A percentile compares a stretch with the other conserved stretches of the same genome.
Conservation (phyloP, 1,140 invertebrate species). For the Zaprionus taronus region DNA sequence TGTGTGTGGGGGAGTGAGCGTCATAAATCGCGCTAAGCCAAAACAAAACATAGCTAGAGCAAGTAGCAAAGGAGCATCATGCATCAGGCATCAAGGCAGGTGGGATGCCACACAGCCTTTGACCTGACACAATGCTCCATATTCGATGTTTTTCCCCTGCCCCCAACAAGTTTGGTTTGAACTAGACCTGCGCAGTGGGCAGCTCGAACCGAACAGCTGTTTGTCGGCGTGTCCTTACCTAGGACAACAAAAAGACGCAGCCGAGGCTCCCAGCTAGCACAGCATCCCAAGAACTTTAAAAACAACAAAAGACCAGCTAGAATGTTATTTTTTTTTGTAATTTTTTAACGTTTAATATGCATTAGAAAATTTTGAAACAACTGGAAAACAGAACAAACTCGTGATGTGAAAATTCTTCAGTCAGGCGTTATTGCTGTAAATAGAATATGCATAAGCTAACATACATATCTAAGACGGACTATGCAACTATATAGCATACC, state of each 20-base stretch:
- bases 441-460: not conserved
- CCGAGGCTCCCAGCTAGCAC: constrained; percentile 1
- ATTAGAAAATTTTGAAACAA: not conserved
- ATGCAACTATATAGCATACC: not conserved
- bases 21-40: constrained; percentile 76
- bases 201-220: constrained; percentile 63
- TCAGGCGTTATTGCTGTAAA: not conserved
- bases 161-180: constrained; percentile 39
- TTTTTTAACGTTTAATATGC: not conserved
- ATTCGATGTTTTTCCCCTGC: constrained; percentile 68
- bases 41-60: constrained; percentile 63
- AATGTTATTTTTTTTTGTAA: not conserved
- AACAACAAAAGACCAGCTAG: not conserved
- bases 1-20: constrained; percentile 25
- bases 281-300: constrained; percentile 11
- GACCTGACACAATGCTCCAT: constrained; percentile 82
- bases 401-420: constrained; percentile 20
- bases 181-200: constrained; percentile 46
- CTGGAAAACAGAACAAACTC: constrained; percentile 27
- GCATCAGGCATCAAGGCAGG: constrained; percentile 57
- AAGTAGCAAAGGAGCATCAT: constrained; percentile 40
- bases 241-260: constrained; percentile 57
- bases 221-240: constrained; percentile 58
- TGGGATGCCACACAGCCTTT: constrained; percentile 61
- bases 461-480: not conserved